Base-by-base conservation (phyloP, 2,888 invertebrate genomes). In the Euphydryas editha region DNA sequence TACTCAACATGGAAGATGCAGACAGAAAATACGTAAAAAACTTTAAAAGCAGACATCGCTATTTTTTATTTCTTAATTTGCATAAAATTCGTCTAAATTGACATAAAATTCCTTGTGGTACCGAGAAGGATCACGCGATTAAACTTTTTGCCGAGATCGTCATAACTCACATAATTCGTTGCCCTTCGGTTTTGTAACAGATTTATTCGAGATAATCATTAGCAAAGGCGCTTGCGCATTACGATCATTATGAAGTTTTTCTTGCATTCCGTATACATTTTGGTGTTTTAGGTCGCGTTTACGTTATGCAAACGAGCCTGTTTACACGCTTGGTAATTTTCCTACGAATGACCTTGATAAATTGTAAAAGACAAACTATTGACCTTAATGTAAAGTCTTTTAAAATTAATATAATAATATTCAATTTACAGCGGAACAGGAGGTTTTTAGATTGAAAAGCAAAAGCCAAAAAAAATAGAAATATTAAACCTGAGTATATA, bases 261-360 rank as follows among this genome's bases (percentile, higher is more conserved):
- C 62, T 59, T 59, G 58, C 49, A 69, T 64, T 61, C 64, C 67
- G 42, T 47, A 36, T 59, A 62, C 62, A 56, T 65, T 63, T 63
- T 64, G 47, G 59, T 62, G 57, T 59, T 62, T 55, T 68, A 68
- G 66, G 65, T 68, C 56, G 65, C 42, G 59, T 37, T 15, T 42
- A 18, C 30, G 67, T 36, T 54, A 54, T 44, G 39, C 58, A 44
- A 55, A 44, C 42, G 44, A 15, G 20, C 54, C 54, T 21, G 61
- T 59, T 47, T 58, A 30, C 15, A 46, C 59, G 62, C 47, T 20
- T 59, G 65, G 65, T 65, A 46, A 68, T 65, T 65, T 65, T 65
- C 68, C 62, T 65, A 65, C 44, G 67, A 39, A 11, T 57, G 55
- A 58, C 57, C 60, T 60, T 57, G 60, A 64, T 60, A 62, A 21